A percentile compares a stretch with the other conserved stretches of the same genome.
These are phyloP conservation scores for Salticus scenicus DNA, from an alignment of 2,888 invertebrate genomes.

Conservation along the genomic window DNA sequence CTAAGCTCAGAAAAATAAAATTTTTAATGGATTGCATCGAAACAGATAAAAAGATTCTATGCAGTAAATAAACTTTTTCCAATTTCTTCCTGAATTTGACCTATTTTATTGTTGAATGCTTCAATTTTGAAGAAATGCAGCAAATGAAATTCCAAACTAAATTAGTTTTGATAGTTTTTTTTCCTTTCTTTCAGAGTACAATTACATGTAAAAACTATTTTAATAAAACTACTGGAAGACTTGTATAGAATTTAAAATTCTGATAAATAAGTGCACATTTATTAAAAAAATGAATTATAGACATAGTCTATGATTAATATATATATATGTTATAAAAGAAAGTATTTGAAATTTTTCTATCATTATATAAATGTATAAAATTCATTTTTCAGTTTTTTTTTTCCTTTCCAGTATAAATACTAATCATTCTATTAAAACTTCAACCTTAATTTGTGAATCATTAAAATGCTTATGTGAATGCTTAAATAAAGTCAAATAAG, in stretches of 20 bases:
- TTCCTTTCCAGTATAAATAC: not conserved
- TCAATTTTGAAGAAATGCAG: not conserved
- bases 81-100: no score
- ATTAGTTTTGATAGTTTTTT: no score
- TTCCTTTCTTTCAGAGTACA: not conserved
- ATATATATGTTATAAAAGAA: slow-evolving; percentile 27
- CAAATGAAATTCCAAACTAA: not conserved
- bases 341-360: slow-evolving; percentile 40
- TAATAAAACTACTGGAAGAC: slow-evolving; percentile 64
- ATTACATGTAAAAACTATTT: slow-evolving; percentile 21
- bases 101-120: not conserved
- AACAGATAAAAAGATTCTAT: no score
- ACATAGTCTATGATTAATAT: slow-evolving; percentile 24
- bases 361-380: slow-evolving; percentile 57
- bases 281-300: slow-evolving; percentile 30
- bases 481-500: not conserved
- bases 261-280: slow-evolving; percentile 44
- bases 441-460: not conserved
- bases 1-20: slow-evolving; percentile 21
- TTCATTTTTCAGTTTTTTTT: slow-evolving; percentile 11
- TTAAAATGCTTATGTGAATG: not conserved
- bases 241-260: slow-evolving; percentile 34
- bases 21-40: not conserved
- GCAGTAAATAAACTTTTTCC: no score
- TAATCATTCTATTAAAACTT: slow-evolving; percentile 4